phyloP scores from a whole-genome alignment of 1,140 invertebrate genomes.

The Heliothis subflexa region DNA sequence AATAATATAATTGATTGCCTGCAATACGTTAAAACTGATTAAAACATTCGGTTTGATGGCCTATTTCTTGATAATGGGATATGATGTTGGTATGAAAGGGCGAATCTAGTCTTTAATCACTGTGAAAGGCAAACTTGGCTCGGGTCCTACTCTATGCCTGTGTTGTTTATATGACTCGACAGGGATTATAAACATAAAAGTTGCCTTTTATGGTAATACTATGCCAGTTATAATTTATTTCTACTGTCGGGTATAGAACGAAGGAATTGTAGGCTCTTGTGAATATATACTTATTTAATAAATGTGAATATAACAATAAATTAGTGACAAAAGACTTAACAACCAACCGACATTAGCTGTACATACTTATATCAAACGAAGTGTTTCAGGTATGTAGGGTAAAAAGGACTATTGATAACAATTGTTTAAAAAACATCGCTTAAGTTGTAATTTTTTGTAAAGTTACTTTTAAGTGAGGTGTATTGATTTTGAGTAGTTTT shows the following conservation, averaged over 20 bases:
- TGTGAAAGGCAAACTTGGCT: constrained; percentile 38
- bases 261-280: constrained; percentile 66
- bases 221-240: constrained; percentile 34
- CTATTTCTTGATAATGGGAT: constrained; percentile 25
- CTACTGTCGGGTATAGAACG: constrained; percentile 48
- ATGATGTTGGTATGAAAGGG: constrained; percentile 31
- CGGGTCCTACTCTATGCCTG: constrained; percentile 42
- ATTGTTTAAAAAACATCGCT: constrained; percentile 55
- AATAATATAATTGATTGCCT: constrained; percentile 1
- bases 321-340: constrained; percentile 74
- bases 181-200: constrained; percentile 8
- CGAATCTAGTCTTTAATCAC: constrained; percentile 9
- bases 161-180: constrained; percentile 46
- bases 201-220: constrained; percentile 38
- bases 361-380: constrained; percentile 71
- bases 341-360: constrained; percentile 66
- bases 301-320: constrained; percentile 83
- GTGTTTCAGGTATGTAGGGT: constrained; percentile 66
- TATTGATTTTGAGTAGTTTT: constrained; percentile 83
- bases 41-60: constrained; percentile 23
- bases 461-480: constrained; percentile 75
- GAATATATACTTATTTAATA: constrained; percentile 64
- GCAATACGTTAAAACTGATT: neutral
- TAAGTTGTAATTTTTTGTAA: constrained; percentile 83
- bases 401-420: constrained; percentile 53